Base-by-base conservation (phyloP, 1,140 invertebrate genomes). In the Bicyclus anynana region DNA sequence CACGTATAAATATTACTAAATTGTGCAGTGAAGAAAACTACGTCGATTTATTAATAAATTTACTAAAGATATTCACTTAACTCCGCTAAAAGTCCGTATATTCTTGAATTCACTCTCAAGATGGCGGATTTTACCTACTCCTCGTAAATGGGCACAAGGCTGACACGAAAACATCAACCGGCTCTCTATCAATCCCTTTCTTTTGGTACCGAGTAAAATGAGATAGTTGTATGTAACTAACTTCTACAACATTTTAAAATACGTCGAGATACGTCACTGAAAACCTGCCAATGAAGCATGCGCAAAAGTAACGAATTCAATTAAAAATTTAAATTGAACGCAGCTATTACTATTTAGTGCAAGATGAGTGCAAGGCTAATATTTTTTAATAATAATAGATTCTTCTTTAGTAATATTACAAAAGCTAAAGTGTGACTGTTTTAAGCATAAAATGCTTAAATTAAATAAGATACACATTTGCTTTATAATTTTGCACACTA, bases 91-190 rank as follows among this genome's bases (percentile, higher is more conserved):
- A 89, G 77, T 87, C 81, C 80, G 80, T 77, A 84, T 82, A 87
- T 83, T 86, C 80, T 85, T 88, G 82, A 88, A 88, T 85, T 80
- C 82, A 87, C 83, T 89, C 85, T 88, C 85, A 89, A 89, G 87
- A 89, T 89, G 87, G 87, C 87, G 85, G 87, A 88, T 86, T 87
- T 87, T 86, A 86, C 84, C 82, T 87, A 88, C 81, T 85, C 74
- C 78, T 86, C 81, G 81, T 86, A 87, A 88, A 88, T 86, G 85
- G 82, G 85, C 77, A 89, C 87, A 89, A 87, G 82, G 87, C 84
- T 89, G 87, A 87, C 87, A 89, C 82, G 84, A 86, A 83, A 87
- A 86, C 87, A 88, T 86, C 81, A 86, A 86, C 83, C 83, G 79
- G 77, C 83, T 79, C 81, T 84, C 75, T 84, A 84, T 77, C 75